phyloP scores from a whole-genome alignment of 2,888 invertebrate genomes.

The Tridacna crocea region DNA sequence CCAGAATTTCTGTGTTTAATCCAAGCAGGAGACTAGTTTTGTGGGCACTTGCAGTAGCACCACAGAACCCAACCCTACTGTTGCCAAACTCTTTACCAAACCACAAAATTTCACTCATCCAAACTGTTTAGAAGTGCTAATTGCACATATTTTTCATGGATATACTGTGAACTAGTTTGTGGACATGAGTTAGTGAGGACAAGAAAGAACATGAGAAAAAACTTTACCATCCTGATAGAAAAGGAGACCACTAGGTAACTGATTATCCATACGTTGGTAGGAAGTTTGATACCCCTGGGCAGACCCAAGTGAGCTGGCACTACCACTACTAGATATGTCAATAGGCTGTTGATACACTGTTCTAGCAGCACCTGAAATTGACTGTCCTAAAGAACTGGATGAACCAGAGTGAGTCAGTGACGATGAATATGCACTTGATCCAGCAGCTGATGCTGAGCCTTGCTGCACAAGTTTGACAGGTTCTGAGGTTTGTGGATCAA shows the following conservation, averaged over 20 bases:
- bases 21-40: no score
- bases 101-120: no score
- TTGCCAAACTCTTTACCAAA: no score
- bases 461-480: conserved; percentile 28
- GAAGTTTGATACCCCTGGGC: conserved; percentile 41
- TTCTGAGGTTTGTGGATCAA: conserved; percentile 39
- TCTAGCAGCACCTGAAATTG: conserved; percentile 10
- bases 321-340: conserved; percentile 26
- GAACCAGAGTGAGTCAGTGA: conserved; percentile 41
- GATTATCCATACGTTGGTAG: conserved; percentile 37
- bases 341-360: neutral
- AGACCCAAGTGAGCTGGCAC: conserved; percentile 33
- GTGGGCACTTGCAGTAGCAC: no score
- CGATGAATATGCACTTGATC: conserved; percentile 12
- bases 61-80: no score
- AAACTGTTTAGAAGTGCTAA: no score
- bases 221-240: conserved; percentile 46
- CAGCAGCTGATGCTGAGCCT: conserved; percentile 5
- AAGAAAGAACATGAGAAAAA: no score
- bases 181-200: no score
- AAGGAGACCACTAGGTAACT: conserved; percentile 7
- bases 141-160: no score
- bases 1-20: no score
- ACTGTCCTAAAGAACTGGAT: conserved; percentile 40
- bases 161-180: no score